These are phyloP conservation scores for Ostrea denselamellosa DNA, from an alignment of 1,140 invertebrate species.

Conservation along the genomic window DNA sequence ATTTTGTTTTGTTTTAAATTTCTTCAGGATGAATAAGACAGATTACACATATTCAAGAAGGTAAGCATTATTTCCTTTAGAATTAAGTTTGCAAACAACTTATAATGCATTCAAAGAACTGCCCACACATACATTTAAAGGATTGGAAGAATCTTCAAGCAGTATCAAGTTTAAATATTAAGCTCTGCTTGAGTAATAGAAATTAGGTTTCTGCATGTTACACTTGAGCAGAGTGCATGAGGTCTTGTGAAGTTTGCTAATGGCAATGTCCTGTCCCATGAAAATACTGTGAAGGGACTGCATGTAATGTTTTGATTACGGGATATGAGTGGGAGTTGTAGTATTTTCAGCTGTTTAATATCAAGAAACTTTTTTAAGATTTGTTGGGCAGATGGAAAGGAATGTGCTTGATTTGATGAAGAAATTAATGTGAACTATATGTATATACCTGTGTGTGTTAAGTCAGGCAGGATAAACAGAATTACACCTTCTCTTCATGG, in stretches of 20 bases:
- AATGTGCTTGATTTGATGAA: neutral
- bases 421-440: neutral
- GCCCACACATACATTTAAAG: too few species aligned
- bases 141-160: too few species aligned
- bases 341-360: neutral
- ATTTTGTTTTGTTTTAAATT: neutral
- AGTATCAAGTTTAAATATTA: too few species aligned
- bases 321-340: neutral
- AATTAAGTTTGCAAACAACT: neutral
- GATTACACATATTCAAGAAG: slow-evolving; percentile 75
- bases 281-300: neutral
- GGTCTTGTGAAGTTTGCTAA: neutral
- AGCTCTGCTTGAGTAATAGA: too few species aligned
- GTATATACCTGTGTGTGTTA: neutral
- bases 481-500: neutral
- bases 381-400: neutral
- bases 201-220: too few species aligned
- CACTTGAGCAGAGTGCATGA: too few species aligned
- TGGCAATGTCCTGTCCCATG: neutral
- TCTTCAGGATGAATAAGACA: slow-evolving; percentile 55
- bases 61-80: slow-evolving; percentile 62
- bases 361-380: neutral
- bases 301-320: neutral
- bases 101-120: too few species aligned
- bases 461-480: slow-evolving; percentile 9